These are phyloP conservation scores for Panurus biarmicus DNA, from an alignment of 2,113 vertebrate genomes.

Conservation along the genomic window DNA sequence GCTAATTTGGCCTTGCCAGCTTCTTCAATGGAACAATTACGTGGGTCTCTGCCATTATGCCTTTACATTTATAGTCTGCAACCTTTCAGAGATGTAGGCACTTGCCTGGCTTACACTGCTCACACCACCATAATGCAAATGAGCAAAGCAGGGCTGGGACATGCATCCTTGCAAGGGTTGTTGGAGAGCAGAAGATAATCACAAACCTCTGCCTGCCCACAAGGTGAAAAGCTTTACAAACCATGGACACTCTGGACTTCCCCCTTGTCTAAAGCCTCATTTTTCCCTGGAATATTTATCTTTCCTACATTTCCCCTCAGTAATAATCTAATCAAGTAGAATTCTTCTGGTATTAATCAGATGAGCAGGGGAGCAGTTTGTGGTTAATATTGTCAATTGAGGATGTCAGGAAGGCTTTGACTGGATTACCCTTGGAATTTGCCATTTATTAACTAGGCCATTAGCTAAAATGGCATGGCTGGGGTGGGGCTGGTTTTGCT, in stretches of 20 bases:
- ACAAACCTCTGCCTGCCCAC: background rate
- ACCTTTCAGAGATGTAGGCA: background rate
- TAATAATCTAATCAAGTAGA: conserved; percentile 27
- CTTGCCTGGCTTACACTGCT: background rate
- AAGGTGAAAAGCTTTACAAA: background rate
- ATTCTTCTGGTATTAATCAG: conserved; percentile 44
- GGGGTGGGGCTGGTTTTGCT: conserved; percentile 26
- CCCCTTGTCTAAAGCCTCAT: background rate
- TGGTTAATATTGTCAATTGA: conserved; percentile 34
- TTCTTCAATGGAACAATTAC: background rate
- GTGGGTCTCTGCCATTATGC: background rate
- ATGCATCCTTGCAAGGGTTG: background rate
- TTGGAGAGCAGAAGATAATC: background rate
- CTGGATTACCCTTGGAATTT: conserved; percentile 43
- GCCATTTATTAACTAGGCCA: conserved; percentile 45
- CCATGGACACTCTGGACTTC: background rate
- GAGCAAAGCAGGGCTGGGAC: background rate
- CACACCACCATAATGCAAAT: background rate
- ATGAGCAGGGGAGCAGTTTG: background rate
- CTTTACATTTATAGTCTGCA: background rate
- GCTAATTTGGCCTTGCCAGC: background rate
- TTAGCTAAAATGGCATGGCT: conserved; percentile 3
- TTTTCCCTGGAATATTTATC: background rate
- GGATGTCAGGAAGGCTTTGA: conserved; percentile 26
- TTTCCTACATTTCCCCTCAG: background rate